Base-by-base conservation (phyloP, 1,140 invertebrate genomes). In the Scaptomyza montana region DNA sequence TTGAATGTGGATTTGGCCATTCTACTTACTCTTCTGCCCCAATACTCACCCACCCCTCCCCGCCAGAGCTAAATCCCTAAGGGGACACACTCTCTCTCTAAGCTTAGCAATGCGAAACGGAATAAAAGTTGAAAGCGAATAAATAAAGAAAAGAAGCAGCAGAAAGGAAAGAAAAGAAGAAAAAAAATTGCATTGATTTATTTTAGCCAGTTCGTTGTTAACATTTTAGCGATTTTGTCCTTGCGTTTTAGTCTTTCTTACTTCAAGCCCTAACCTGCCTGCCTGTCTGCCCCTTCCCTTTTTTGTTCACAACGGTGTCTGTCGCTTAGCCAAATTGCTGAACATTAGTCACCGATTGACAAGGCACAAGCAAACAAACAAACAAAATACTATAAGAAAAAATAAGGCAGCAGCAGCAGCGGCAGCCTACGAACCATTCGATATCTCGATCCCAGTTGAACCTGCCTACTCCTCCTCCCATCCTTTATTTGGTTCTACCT, bases 141-240 rank as follows among this genome's bases (percentile, higher is more conserved):
- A 86, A 86, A 86, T 86, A 86, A 33, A 33, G 30, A 33, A 33
- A 6, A 33, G 6, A 6, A 86, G 68, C 16, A 16, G 16, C 16
- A 16, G 16, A 16, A 16, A 16, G 16, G 16, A 0, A 16, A 16
- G 16, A 16, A 16, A 16, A 16, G 77, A 77, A 45, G 6, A 28
- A 65, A 56, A 55, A 77, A 81, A 78, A 82, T 76, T 74, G 82
- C 82, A 87, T 87, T 87, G 84, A 87, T 87, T 87, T 87, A 87
- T 87, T 87, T 89, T 71, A 78, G 84, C 68, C 75, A 82, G 84
- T 74, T 87, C 82, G 84, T 87, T 87, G 82, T 87, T 87, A 87
- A 87, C 82, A 87, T 87, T 87, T 87, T 87, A 82, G 87, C 82
- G 84, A 87, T 87, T 87, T 89, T 87, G 82, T 87, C 82, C 84